Conservation (phyloP, 2,113 vertebrate species). For the Coptodon bakossiorum region DNA sequence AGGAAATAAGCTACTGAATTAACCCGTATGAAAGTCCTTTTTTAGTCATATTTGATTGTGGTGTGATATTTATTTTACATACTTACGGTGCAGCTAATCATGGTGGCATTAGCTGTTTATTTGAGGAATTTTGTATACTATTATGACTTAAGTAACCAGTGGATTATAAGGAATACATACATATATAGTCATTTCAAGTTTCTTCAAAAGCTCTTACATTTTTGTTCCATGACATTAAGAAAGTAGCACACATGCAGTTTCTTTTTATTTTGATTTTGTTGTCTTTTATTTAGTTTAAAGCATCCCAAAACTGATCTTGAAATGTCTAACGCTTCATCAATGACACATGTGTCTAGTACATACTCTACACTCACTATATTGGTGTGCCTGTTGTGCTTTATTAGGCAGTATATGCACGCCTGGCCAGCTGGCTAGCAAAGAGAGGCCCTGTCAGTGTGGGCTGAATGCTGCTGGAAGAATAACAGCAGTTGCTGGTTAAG, state of each 20-base stretch:
- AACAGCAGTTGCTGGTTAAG: slow-evolving; percentile 58
- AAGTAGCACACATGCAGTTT: background rate
- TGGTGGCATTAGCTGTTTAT: background rate
- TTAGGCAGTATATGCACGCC: background rate
- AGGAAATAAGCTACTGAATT: background rate
- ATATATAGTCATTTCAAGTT: background rate
- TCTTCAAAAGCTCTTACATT: background rate
- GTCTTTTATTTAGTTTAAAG: background rate
- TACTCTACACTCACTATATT: background rate
- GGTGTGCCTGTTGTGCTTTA: background rate
- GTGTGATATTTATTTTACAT: background rate
- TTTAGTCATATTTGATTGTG: background rate
- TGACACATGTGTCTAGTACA: background rate
- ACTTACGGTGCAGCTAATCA: background rate
- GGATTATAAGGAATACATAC: background rate
- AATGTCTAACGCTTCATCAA: background rate
- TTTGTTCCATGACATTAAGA: background rate
- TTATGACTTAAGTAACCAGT: background rate
- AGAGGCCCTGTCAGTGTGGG: background rate
- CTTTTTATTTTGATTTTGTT: background rate
- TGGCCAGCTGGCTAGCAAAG: background rate
- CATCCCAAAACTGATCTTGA: background rate
- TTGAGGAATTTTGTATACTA: background rate
- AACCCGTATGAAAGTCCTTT: background rate
- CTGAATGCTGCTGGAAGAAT: slow-evolving; percentile 44